Conservation (phyloP, 2,888 invertebrate species). For the Elgonia sp. region DNA sequence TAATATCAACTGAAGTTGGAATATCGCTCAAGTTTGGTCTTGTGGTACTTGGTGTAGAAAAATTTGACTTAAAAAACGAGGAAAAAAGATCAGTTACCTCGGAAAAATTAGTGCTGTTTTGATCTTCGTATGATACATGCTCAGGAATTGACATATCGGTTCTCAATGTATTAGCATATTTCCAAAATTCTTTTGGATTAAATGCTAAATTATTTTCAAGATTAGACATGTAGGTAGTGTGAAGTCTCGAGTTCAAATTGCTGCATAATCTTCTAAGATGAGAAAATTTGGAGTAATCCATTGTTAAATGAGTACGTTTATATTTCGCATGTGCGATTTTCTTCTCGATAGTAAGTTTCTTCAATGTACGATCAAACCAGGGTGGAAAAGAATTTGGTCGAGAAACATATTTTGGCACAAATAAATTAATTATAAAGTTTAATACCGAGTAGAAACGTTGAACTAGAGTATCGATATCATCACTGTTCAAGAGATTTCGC, state of each 20-base stretch:
- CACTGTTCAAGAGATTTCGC: background rate
- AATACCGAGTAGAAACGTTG: background rate
- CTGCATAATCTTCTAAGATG: background rate
- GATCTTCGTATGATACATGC: background rate
- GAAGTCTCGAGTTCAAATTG: background rate
- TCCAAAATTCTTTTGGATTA: background rate
- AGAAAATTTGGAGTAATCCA: slow-evolving; percentile 2
- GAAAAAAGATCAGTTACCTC: too few relatives aligned
- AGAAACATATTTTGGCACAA: background rate
- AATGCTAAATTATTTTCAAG: too few relatives aligned
- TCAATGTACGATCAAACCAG: slow-evolving; percentile 1
- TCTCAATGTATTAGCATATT: background rate
- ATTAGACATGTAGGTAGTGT: background rate
- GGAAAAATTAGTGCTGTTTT: too few relatives aligned
- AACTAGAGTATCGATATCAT: background rate
- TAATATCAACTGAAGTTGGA: too few relatives aligned
- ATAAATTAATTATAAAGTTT: background rate
- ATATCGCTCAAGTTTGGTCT: too few relatives aligned
- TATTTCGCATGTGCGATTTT: slow-evolving; percentile 14
- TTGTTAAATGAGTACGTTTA: background rate
- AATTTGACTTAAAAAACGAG: too few relatives aligned
- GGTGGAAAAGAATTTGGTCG: background rate
- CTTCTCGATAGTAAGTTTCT: background rate
- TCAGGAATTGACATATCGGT: background rate
- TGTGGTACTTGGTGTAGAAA: too few relatives aligned